A percentile compares a stretch with the other conserved stretches of the same genome.
Conservation (phyloP, 2,888 invertebrate species). For the Ormyrus thymus region DNA sequence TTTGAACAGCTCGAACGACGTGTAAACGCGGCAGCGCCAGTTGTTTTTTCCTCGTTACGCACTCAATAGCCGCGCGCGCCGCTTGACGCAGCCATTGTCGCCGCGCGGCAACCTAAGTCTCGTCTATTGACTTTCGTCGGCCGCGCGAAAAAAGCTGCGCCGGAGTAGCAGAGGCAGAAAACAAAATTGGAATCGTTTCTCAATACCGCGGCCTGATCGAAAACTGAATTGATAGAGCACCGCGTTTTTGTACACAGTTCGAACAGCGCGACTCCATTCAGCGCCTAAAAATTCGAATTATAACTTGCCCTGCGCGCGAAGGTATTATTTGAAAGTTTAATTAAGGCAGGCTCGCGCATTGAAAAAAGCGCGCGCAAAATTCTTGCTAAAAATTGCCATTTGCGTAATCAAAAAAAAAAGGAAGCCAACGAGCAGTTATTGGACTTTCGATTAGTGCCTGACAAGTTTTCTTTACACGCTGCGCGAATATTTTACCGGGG, state of each 20-base stretch:
- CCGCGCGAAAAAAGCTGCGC: background rate
- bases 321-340: slow-evolving; percentile 36
- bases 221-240: background rate
- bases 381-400: slow-evolving; percentile 20
- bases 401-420: slow-evolving; percentile 20
- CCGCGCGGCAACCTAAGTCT: slow-evolving; percentile 30
- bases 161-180: background rate
- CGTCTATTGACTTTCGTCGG: slow-evolving; percentile 42
- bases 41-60: slow-evolving; percentile 5
- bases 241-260: background rate
- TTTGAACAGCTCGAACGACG: too few relatives aligned
- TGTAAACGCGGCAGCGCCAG: background rate
- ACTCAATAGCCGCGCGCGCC: slow-evolving; percentile 24
- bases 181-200: slow-evolving; percentile 36
- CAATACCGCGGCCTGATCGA: slow-evolving; percentile 22
- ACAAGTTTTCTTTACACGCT: slow-evolving; percentile 51
- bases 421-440: slow-evolving; percentile 35
- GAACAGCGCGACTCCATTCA: background rate
- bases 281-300: slow-evolving; percentile 29
- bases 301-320: slow-evolving; percentile 11
- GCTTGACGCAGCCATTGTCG: slow-evolving; percentile 32
- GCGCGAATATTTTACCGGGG: slow-evolving; percentile 36
- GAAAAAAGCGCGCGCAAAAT: slow-evolving; percentile 31
- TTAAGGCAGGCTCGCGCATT: slow-evolving; percentile 28
- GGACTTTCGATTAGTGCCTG: slow-evolving; percentile 51